A percentile compares a stretch with the other conserved stretches of the same genome.
Conservation (phyloP, 2,797 vertebrate species). For the Alca torda region DNA sequence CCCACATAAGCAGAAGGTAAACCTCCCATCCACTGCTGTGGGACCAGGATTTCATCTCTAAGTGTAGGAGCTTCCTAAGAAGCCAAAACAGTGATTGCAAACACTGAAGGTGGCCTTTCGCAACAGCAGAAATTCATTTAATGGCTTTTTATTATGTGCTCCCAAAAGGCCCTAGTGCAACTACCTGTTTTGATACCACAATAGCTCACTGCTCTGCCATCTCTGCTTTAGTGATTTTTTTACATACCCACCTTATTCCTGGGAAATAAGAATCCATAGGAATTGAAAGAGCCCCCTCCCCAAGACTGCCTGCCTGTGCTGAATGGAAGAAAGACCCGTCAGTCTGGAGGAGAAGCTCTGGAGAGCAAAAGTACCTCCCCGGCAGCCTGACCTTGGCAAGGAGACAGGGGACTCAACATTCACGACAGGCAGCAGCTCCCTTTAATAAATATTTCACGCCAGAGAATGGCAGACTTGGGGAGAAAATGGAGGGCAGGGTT, state of each 20-base stretch:
- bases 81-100: background rate
- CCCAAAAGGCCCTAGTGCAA: background rate
- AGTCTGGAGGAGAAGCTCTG: background rate
- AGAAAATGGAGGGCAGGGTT: constrained; percentile 65
- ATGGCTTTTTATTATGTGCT: background rate
- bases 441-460: constrained; percentile 67
- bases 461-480: constrained; percentile 25
- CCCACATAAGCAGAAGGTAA: background rate
- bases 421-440: background rate
- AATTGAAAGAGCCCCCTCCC: background rate
- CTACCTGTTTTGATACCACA: background rate
- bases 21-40: background rate
- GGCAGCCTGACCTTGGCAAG: constrained; percentile 54
- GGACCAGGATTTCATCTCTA: background rate
- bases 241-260: background rate
- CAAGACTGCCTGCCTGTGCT: background rate
- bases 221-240: background rate
- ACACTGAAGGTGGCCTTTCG: background rate
- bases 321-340: background rate
- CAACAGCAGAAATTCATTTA: background rate
- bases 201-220: background rate
- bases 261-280: background rate
- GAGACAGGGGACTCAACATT: constrained; percentile 33
- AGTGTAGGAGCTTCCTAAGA: background rate
- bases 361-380: constrained; percentile 5